phyloP scores from a whole-genome alignment of 2,888 invertebrate species.

The Drosophila helvetica region DNA sequence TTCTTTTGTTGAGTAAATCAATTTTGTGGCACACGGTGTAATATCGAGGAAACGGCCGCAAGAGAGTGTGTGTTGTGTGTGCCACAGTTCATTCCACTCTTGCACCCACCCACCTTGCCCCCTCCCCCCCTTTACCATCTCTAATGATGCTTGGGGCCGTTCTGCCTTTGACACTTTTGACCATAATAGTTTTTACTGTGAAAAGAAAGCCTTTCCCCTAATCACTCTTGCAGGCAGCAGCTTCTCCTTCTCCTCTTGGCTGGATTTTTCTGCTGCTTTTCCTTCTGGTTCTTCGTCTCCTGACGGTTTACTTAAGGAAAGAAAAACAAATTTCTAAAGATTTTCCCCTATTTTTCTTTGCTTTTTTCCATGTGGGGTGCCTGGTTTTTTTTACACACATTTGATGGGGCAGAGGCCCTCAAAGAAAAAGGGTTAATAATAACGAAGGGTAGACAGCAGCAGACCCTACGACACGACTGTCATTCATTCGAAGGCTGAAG shows the following conservation, averaged over 20 bases:
- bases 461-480: neutral
- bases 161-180: slow-evolving; percentile 73
- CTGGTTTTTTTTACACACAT: neutral
- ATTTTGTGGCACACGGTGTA: slow-evolving; percentile 61
- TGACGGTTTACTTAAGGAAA: slow-evolving; percentile 26
- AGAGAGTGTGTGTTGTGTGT: slow-evolving; percentile 43
- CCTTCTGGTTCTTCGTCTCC: slow-evolving; percentile 6
- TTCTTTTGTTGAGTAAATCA: slow-evolving; percentile 60
- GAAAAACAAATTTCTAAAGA: slow-evolving; percentile 46
- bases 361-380: slow-evolving; percentile 8
- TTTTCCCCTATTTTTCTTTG: slow-evolving; percentile 30
- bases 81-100: slow-evolving; percentile 72
- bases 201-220: slow-evolving; percentile 30
- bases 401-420: neutral
- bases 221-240: slow-evolving; percentile 2
- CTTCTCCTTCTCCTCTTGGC: slow-evolving; percentile 4
- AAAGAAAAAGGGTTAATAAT: slow-evolving; percentile 28
- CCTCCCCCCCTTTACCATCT: neutral
- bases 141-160: slow-evolving; percentile 34
- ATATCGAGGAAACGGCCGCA: slow-evolving; percentile 60
- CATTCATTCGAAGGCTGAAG: slow-evolving; percentile 1
- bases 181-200: slow-evolving; percentile 59
- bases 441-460: slow-evolving; percentile 4
- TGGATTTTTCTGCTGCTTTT: no score
- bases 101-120: neutral